Evolutionary conservation across 2,113 vertebrate species (phyloP).

Genomic region (Terrapene triunguis): DNA sequence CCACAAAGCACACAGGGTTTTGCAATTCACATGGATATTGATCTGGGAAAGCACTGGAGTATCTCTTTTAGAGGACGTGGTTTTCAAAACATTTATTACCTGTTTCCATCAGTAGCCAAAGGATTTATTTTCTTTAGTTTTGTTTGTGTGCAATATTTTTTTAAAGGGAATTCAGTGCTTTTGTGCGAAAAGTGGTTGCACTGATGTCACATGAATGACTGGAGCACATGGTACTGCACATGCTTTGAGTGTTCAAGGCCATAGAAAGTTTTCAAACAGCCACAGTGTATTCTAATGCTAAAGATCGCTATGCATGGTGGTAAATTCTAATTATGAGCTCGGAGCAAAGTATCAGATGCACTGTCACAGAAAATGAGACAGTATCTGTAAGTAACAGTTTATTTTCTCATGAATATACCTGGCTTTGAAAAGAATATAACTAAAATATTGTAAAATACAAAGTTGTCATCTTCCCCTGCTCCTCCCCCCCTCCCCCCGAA

Average conservation of each 20-base stretch:
- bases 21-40: too few relatives aligned
- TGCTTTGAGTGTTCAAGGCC: conserved; percentile 3
- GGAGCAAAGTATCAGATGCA: not conserved
- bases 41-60: not conserved
- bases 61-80: not conserved
- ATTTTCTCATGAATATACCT: not conserved
- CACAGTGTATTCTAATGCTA: not conserved
- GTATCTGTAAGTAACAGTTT: not conserved
- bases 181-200: not conserved
- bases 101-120: not conserved
- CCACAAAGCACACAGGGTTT: not conserved
- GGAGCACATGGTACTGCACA: not conserved
- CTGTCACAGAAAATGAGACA: not conserved
- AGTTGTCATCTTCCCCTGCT: not conserved
- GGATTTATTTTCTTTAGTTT: fast-evolving
- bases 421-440: not conserved
- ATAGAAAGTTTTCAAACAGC: not conserved
- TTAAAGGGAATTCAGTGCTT: not conserved
- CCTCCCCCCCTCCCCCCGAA: not conserved
- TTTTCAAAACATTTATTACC: not conserved
- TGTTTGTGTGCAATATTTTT: not conserved
- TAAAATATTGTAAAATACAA: not conserved
- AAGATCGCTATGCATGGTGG: not conserved
- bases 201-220: not conserved
- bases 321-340: not conserved